Evolutionary conservation across 2,797 vertebrate species (phyloP).

Genomic region (Lacerta viridis): DNA sequence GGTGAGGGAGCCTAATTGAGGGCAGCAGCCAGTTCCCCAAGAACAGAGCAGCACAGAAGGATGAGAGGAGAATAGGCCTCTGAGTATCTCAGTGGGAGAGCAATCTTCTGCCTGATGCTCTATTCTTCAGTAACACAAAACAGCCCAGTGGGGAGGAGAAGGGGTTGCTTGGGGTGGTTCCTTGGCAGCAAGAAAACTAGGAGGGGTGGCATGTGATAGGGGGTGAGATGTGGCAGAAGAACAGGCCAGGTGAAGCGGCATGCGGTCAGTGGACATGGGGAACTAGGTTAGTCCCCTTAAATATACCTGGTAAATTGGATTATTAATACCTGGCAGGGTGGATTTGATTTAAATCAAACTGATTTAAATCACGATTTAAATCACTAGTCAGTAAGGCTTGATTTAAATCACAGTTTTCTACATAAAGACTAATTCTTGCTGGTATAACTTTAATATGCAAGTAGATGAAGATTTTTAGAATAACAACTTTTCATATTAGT

Average conservation of each 20-base stretch:
- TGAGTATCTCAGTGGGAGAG: slow-evolving; percentile 6
- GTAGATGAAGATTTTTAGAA: too few relatives aligned
- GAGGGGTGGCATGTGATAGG: neutral
- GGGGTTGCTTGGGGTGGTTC: neutral
- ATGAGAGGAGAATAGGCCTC: slow-evolving; percentile 10
- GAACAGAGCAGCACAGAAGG: slow-evolving; percentile 21
- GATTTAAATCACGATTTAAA: too few relatives aligned
- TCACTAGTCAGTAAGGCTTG: too few relatives aligned
- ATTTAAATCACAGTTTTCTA: too few relatives aligned
- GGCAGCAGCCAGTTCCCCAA: slow-evolving; percentile 14
- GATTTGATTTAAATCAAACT: too few relatives aligned
- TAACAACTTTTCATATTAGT: too few relatives aligned
- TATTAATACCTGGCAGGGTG: too few relatives aligned
- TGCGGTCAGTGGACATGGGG: too few relatives aligned
- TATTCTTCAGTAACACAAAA: slow-evolving; percentile 32
- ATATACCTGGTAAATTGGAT: too few relatives aligned
- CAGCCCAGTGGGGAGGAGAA: neutral
- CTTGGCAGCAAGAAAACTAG: neutral
- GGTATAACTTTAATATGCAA: too few relatives aligned
- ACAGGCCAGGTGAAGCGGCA: neutral
- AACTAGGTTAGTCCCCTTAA: too few relatives aligned
- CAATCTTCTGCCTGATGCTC: slow-evolving; percentile 19
- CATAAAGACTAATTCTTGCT: too few relatives aligned
- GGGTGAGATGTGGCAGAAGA: neutral
- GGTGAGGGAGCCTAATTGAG: slow-evolving; percentile 33